These are phyloP conservation scores for Diplodus puntazzo DNA, from an alignment of 2,797 vertebrate species.

Conservation along the genomic window DNA sequence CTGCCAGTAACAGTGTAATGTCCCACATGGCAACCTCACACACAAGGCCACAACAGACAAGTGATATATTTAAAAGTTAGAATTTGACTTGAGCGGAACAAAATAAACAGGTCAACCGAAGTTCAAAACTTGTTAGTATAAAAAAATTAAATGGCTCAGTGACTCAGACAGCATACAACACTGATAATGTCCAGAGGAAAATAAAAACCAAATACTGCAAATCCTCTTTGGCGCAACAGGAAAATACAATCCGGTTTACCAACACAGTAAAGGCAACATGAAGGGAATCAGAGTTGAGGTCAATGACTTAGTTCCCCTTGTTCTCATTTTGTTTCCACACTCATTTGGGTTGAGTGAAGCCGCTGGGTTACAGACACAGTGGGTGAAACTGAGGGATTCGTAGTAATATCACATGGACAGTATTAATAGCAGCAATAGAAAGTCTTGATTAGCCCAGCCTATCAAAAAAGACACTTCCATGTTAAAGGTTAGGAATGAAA, in stretches of 20 bases:
- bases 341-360: conserved; percentile 37
- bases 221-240: conserved; percentile 74
- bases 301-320: conserved; percentile 6
- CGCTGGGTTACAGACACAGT: conserved; percentile 27
- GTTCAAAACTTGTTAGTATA: conserved; percentile 40
- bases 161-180: conserved; percentile 48
- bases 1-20: conserved; percentile 40
- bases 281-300: conserved; percentile 51
- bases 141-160: conserved; percentile 65
- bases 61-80: conserved; percentile 17
- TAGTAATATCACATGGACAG: conserved; percentile 47
- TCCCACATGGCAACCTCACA: neutral
- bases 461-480: conserved; percentile 65
- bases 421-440: conserved; percentile 75
- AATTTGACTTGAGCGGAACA: conserved; percentile 7
- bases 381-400: conserved; percentile 17
- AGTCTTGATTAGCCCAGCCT: conserved; percentile 61
- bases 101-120: conserved; percentile 20
- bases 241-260: conserved; percentile 63
- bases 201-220: conserved; percentile 29
- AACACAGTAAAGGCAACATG: conserved; percentile 67
- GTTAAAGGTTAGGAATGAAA: conserved; percentile 70
- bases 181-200: conserved; percentile 30
- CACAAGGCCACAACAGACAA: conserved; percentile 33
- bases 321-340: conserved; percentile 7